These are phyloP conservation scores for Platygyra sinensis DNA, from an alignment of 64 coral and sea anemone species.

Conservation along the genomic window DNA sequence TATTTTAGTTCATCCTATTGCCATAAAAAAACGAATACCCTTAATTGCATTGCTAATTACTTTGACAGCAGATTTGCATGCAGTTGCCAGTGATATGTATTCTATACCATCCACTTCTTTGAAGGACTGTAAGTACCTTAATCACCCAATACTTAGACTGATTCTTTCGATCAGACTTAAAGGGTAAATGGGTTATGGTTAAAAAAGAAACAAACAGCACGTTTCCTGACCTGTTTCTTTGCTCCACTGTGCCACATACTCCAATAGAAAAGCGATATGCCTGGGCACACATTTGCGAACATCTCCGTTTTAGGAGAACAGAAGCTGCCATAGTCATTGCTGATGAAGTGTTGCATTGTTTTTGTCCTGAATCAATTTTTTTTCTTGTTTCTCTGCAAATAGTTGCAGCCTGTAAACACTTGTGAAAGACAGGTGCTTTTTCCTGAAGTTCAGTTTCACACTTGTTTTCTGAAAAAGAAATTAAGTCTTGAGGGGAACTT, in stretches of 20 bases:
- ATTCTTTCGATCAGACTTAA: not conserved
- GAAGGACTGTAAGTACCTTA: not conserved
- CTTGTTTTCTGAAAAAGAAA: too few relatives aligned
- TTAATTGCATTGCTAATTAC: constrained; percentile 5
- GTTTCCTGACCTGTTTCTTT: constrained; percentile 65
- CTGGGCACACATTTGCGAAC: constrained; percentile 54
- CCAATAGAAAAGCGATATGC: constrained; percentile 57
- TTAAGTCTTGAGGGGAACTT: too few relatives aligned
- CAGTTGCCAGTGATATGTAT: not conserved
- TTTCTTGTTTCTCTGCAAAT: too few relatives aligned
- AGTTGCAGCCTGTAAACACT: too few relatives aligned
- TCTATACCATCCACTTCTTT: not conserved
- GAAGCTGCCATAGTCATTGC: constrained; percentile 60
- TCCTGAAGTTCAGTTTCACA: too few relatives aligned
- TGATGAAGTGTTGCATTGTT: too few relatives aligned
- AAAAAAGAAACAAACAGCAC: too few relatives aligned
- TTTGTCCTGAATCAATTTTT: too few relatives aligned
- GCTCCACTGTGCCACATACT: constrained; percentile 67
- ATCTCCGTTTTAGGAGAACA: constrained; percentile 39
- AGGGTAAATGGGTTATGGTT: too few relatives aligned
- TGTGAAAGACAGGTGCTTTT: too few relatives aligned
- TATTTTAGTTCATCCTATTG: not conserved
- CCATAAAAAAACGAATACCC: not conserved
- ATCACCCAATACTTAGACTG: not conserved
- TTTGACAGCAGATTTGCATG: not conserved